These are phyloP conservation scores for Sebastes wilsoni DNA, from an alignment of 2,797 vertebrate species.

Conservation along the genomic window DNA sequence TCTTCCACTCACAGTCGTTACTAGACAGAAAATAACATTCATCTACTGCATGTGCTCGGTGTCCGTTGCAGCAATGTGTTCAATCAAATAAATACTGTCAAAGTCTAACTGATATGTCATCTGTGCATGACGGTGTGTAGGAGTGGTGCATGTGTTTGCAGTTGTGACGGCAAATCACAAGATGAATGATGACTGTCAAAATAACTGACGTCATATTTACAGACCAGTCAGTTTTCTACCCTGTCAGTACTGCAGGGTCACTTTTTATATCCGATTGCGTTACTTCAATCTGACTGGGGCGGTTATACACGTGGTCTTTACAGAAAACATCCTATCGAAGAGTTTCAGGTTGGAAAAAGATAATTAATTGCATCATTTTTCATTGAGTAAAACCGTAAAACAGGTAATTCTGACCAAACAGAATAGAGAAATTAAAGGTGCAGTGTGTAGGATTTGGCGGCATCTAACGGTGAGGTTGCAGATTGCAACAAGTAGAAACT, in stretches of 20 bases:
- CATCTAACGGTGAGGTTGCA: too few relatives aligned
- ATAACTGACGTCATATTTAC: not conserved
- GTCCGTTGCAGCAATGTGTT: not conserved
- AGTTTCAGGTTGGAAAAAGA: not conserved
- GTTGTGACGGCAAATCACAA: not conserved
- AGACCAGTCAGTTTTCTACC: not conserved
- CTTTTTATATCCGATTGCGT: not conserved
- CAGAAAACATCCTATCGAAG: too few relatives aligned
- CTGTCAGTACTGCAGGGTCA: not conserved
- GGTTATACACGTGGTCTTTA: too few relatives aligned
- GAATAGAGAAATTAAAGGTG: not conserved
- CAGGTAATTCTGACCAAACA: not conserved
- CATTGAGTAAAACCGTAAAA: not conserved
- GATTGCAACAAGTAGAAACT: too few relatives aligned
- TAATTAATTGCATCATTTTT: not conserved
- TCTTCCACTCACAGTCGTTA: not conserved
- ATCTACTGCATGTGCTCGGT: not conserved
- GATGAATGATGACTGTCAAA: not conserved
- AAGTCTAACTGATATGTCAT: not conserved
- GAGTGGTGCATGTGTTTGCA: not conserved
- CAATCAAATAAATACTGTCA: not conserved
- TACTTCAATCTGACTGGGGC: not conserved
- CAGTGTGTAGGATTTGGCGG: too few relatives aligned
- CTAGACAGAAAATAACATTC: not conserved
- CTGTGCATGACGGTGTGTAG: not conserved